Evolutionary conservation across 2,797 vertebrate genomes (phyloP).

Genomic region (Coregonus sp.): DNA sequence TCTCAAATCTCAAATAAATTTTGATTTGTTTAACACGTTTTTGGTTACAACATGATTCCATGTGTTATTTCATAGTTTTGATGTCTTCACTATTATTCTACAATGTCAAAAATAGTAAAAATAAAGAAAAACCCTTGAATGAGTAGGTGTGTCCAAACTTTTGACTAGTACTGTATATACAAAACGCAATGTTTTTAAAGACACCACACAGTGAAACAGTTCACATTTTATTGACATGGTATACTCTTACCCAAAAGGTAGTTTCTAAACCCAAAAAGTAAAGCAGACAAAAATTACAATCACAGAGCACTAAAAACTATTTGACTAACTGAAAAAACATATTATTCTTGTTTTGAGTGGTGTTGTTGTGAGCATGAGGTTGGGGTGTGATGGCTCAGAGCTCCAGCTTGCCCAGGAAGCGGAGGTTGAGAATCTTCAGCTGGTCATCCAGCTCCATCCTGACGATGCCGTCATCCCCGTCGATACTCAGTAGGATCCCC

Average conservation of each 20-base stretch:
- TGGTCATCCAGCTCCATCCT: conserved; percentile 91
- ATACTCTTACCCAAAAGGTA: conserved; percentile 23
- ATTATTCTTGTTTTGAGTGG: not conserved
- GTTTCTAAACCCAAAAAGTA: conserved; percentile 22
- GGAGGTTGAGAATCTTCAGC: conserved; percentile 92
- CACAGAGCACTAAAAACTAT: conserved; percentile 56
- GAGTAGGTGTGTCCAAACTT: too few species aligned
- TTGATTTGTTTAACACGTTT: too few species aligned
- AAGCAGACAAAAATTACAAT: conserved; percentile 38
- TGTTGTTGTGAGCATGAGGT: not conserved
- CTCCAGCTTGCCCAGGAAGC: conserved; percentile 90
- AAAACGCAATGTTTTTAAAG: not conserved
- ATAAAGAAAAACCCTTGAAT: too few species aligned
- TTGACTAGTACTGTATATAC: not conserved
- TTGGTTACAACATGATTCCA: too few species aligned
- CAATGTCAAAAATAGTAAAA: too few species aligned
- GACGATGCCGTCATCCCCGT: conserved; percentile 92
- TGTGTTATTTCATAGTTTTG: too few species aligned
- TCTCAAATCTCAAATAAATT: too few species aligned
- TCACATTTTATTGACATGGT: conserved; percentile 71
- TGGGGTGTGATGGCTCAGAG: conserved; percentile 63
- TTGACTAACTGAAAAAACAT: conserved; percentile 10
- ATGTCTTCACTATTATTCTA: too few species aligned
- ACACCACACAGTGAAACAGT: not conserved
- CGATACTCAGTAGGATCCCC: conserved; percentile 88